These are phyloP conservation scores for Papilio polytes DNA, from an alignment of 1,140 invertebrate species.

Conservation along the genomic window DNA sequence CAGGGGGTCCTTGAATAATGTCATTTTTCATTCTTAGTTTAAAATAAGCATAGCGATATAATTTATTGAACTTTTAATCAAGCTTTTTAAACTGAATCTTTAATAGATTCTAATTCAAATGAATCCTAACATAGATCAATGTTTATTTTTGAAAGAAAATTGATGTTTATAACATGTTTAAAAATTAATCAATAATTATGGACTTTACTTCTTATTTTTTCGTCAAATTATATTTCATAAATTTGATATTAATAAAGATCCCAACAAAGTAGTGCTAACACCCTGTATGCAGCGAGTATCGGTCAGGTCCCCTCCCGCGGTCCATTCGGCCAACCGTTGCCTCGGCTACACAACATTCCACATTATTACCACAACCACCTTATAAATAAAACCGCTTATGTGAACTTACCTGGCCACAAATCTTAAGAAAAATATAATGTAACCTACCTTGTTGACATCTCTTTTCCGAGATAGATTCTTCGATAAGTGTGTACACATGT, in stretches of 20 bases:
- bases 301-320: conserved; percentile 54
- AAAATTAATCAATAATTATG: background rate
- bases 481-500: conserved; percentile 31
- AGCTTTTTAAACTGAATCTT: background rate
- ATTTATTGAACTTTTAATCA: background rate
- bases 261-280: conserved; percentile 42
- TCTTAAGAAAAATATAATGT: conserved; percentile 63
- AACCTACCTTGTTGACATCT: conserved; percentile 73
- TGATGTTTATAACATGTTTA: background rate
- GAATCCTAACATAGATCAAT: background rate
- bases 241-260: background rate
- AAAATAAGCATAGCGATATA: background rate
- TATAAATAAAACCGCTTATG: conserved; percentile 79
- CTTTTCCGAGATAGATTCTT: conserved; percentile 34
- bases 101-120: background rate
- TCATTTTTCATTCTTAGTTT: background rate
- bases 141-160: background rate
- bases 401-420: conserved; percentile 71
- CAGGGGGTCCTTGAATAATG: conserved; percentile 59
- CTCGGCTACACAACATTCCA: conserved; percentile 70
- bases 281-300: conserved; percentile 52
- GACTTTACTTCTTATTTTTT: background rate
- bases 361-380: conserved; percentile 73
- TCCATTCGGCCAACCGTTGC: conserved; percentile 54
- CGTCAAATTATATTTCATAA: background rate